Evolutionary conservation across 2,113 vertebrate genomes (phyloP).

Genomic region (Ondatra zibethicus): DNA sequence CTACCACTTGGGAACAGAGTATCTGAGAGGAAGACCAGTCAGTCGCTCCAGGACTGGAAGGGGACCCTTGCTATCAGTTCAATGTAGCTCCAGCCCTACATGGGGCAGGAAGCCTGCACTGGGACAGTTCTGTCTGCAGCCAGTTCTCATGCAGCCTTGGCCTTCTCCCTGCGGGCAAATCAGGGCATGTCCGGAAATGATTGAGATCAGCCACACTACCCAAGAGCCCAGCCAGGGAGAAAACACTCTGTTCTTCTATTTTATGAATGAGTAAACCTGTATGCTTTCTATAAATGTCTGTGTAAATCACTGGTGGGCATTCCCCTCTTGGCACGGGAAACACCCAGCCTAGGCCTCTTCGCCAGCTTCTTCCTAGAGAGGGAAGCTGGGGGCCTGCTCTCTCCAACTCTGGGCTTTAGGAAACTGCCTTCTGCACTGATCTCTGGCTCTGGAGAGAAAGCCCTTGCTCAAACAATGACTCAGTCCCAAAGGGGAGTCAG

Average conservation of each 20-base stretch:
- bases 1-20: background rate
- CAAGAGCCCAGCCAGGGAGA: slow-evolving; percentile 59
- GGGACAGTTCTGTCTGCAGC: slow-evolving; percentile 26
- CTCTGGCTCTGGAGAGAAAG: background rate
- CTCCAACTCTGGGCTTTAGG: background rate
- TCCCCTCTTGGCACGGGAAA: slow-evolving; percentile 66
- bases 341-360: background rate
- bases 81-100: background rate
- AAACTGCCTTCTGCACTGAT: background rate
- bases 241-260: slow-evolving; percentile 70
- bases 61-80: background rate
- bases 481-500: background rate
- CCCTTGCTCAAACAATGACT: slow-evolving; percentile 48
- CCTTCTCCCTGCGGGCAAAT: slow-evolving; percentile 67
- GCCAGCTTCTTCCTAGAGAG: background rate
- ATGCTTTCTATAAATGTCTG: slow-evolving; percentile 80
- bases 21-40: background rate
- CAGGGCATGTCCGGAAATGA: slow-evolving; percentile 83
- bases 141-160: slow-evolving; percentile 72
- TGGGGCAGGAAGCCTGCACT: slow-evolving; percentile 66
- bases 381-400: background rate
- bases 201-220: slow-evolving; percentile 75
- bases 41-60: background rate
- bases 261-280: slow-evolving; percentile 78
- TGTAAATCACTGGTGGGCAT: slow-evolving; percentile 73